Percentiles rank a stretch among this genome's conserved stretches.
Evolutionary conservation across 2,888 invertebrate genomes (phyloP).

Genomic region (Epinotia bilunana): DNA sequence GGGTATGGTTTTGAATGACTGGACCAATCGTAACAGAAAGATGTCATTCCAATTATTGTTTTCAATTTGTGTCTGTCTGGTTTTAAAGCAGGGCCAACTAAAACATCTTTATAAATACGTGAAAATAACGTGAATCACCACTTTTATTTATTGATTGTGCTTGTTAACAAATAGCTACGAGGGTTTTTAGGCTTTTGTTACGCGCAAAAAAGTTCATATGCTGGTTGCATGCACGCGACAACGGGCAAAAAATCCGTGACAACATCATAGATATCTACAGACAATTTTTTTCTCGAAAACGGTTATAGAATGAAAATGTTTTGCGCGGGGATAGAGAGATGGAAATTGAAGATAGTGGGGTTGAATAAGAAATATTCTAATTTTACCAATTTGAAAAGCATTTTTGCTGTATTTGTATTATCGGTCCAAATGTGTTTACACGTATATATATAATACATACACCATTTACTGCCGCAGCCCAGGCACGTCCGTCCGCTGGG

Average conservation of each 20-base stretch:
- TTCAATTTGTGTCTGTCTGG: conserved; percentile 1
- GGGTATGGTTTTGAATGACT: conserved; percentile 16
- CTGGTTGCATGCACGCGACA: not conserved
- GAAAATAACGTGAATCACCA: not conserved
- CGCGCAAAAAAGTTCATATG: not conserved
- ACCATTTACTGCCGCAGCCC: conserved; percentile 37
- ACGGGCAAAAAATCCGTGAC: conserved; percentile 7
- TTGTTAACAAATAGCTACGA: not conserved
- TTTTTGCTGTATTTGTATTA: conserved; percentile 3
- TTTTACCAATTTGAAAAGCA: conserved; percentile 1
- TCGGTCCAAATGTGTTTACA: conserved; percentile 9
- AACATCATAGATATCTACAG: not conserved
- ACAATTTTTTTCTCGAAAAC: not conserved
- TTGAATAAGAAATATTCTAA: not conserved
- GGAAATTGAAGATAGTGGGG: not conserved
- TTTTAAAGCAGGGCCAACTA: conserved; percentile 1
- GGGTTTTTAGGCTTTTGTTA: not conserved
- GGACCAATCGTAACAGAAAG: not conserved
- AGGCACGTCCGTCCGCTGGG: conserved; percentile 61
- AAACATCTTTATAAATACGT: not conserved
- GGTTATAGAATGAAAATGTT: not conserved
- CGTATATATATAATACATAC: conserved; percentile 22
- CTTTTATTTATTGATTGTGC: not conserved
- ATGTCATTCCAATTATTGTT: not conserved
- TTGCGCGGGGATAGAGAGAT: not conserved